Conservation (phyloP, 1,140 invertebrate genomes). For the Calliopsis andreniformis region DNA sequence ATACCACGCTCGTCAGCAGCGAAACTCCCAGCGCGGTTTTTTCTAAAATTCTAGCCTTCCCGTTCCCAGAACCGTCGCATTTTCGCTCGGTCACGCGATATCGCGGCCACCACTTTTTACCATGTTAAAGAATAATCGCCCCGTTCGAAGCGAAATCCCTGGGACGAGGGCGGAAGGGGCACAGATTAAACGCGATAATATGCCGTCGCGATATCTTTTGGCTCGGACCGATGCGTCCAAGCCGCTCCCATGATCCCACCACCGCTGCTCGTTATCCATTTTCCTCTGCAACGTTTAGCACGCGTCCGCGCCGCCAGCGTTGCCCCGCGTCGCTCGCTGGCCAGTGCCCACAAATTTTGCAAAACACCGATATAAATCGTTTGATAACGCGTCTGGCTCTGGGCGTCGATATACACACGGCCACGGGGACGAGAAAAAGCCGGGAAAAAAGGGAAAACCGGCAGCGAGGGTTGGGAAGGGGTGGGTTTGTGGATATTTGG, state of each 20-base stretch:
- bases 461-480: neutral
- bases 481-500: slow-evolving; percentile 66
- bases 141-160: neutral
- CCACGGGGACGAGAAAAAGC: neutral
- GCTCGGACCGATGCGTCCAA: slow-evolving; percentile 41
- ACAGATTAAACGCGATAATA: slow-evolving; percentile 61
- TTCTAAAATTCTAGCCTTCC: neutral
- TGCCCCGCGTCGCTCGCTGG: slow-evolving; percentile 46
- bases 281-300: slow-evolving; percentile 49
- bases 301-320: slow-evolving; percentile 24
- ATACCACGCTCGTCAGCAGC: too few relatives aligned
- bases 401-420: slow-evolving; percentile 67
- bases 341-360: slow-evolving; percentile 70
- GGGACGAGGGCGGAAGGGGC: slow-evolving; percentile 8
- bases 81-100: slow-evolving; percentile 36
- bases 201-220: slow-evolving; percentile 56
- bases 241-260: slow-evolving; percentile 12
- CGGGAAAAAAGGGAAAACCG: neutral
- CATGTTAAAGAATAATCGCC: slow-evolving; percentile 40
- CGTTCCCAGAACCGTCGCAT: neutral
- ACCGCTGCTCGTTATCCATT: slow-evolving; percentile 56
- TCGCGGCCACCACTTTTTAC: slow-evolving; percentile 15
- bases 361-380: slow-evolving; percentile 76
- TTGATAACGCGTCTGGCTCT: slow-evolving; percentile 71
- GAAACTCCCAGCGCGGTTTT: too few relatives aligned